Evolutionary conservation across 2,113 vertebrate genomes (phyloP).

Genomic region (Gobius niger): DNA sequence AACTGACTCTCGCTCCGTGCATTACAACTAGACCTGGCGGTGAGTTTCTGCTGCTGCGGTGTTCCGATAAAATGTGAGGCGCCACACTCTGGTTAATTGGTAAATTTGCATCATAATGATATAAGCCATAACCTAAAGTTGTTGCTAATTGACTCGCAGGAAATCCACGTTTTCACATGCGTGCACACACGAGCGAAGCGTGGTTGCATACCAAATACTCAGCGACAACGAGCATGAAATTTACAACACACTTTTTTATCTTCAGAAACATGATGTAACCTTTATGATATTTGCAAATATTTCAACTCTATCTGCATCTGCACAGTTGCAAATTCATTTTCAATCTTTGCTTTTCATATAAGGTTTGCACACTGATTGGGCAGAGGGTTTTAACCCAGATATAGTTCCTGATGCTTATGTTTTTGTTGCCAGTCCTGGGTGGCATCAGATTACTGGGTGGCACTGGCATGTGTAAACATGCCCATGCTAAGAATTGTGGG

Average conservation of each 20-base stretch:
- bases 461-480: too few relatives aligned
- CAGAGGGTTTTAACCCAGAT: too few relatives aligned
- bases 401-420: too few relatives aligned
- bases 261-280: not conserved
- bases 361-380: too few relatives aligned
- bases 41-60: slow-evolving; percentile 11
- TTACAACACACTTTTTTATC: not conserved
- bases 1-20: slow-evolving; percentile 8
- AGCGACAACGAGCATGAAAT: not conserved
- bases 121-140: not conserved
- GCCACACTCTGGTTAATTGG: slow-evolving; percentile 15
- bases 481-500: too few relatives aligned
- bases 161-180: not conserved
- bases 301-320: too few relatives aligned
- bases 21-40: slow-evolving; percentile 20
- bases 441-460: too few relatives aligned
- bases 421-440: too few relatives aligned
- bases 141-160: slow-evolving; percentile 7
- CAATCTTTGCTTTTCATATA: too few relatives aligned
- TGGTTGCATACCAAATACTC: not conserved
- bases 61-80: slow-evolving; percentile 8
- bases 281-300: not conserved
- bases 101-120: slow-evolving; percentile 17
- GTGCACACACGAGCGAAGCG: not conserved
- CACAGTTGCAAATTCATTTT: too few relatives aligned